Base-by-base conservation (phyloP, 1,140 invertebrate species). In the Trachymyrmex septentrionalis region DNA sequence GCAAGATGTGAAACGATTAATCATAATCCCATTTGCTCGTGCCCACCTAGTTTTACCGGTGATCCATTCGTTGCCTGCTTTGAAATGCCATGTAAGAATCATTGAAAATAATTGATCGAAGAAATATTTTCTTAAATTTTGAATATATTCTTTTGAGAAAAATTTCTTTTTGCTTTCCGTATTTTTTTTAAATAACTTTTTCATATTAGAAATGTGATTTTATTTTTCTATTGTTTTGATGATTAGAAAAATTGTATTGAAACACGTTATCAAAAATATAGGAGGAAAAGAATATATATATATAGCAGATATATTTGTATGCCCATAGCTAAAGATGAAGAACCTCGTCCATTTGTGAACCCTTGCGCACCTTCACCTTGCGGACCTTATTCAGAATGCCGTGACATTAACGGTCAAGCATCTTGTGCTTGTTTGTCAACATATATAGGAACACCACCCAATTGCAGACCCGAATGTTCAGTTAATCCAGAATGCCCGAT, bases 381-480 rank as follows among this genome's bases (percentile, higher is more conserved):
- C 84, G 96, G 96, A 6, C 93, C 93, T 16, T 94, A 95, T 78
- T 94, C 96, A 9, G 93, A 94, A 67, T 96, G 96, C 69, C 91
- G 92, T 67, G 92, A 93, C 12, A 89, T 93, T 24, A 91, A 90
- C 10, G 94, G 92, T 10, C 69, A 66, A 57, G 89, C 96, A 34
- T 95, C 96, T 3, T 97, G 97, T 88, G 96, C 96, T 88, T 97
- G 97, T 93, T 93, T 96, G 75, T 92, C 95, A 38, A 96, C 96
- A 84, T 97, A 96, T 91, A 96, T 96, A 44, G 96, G 96, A 59
- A 90, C 93, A 66, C 96, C 96, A 77, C 97, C 97, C 57, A 96
- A 96, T 87, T 97, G 97, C 93, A 93, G 96, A 84, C 97, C 97
- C 10, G 97, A 97, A 94, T 97, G 97, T 93, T 95, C 96, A 34